Conservation (phyloP, 2,113 vertebrate genomes). For the Amblyopsis rosae region DNA sequence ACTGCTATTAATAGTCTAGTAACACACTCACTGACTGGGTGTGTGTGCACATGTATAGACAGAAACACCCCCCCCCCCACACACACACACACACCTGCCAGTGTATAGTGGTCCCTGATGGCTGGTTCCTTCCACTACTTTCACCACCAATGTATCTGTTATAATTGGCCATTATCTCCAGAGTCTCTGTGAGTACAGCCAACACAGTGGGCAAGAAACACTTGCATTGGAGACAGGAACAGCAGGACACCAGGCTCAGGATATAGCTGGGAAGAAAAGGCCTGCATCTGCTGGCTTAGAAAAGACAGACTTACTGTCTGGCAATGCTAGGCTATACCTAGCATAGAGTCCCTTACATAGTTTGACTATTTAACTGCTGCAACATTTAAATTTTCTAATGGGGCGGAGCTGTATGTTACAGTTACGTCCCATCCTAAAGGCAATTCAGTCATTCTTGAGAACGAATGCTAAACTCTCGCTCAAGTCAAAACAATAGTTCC, state of each 20-base stretch:
- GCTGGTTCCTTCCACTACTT: constrained; percentile 32
- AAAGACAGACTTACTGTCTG: not conserved
- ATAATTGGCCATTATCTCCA: constrained; percentile 61
- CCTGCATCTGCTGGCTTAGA: not conserved
- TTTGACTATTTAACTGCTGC: no score
- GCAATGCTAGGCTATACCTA: no score
- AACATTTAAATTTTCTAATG: no score
- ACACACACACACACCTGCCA: constrained; percentile 9
- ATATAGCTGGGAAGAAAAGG: not conserved
- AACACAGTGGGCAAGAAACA: constrained; percentile 16
- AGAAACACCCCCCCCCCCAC: not conserved
- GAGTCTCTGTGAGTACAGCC: constrained; percentile 20
- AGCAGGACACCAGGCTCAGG: not conserved
- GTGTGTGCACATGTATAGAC: not conserved
- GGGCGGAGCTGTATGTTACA: no score
- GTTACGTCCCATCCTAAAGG: no score
- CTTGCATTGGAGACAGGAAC: constrained; percentile 11
- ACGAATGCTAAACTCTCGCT: no score
- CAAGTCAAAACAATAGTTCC: no score
- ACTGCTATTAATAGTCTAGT: constrained; percentile 5
- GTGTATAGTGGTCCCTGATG: constrained; percentile 23
- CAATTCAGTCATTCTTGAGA: no score
- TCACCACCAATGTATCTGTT: constrained; percentile 49
- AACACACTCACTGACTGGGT: not conserved
- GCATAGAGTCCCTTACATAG: no score